phyloP scores from a whole-genome alignment of 2,888 invertebrate species.

The Camptogramma bilineatum region DNA sequence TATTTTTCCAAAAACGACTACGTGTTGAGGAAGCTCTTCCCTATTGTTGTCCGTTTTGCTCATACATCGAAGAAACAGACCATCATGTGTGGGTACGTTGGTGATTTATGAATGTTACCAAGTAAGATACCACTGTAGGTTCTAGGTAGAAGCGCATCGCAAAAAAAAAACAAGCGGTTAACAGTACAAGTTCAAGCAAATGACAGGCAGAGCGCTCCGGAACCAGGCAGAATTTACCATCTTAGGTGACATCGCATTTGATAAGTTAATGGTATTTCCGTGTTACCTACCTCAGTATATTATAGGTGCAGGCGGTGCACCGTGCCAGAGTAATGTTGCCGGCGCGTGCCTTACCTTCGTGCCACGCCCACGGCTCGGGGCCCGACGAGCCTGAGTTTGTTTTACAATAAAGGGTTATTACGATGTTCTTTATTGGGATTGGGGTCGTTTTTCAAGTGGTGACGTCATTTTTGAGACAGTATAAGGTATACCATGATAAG shows the following conservation, averaged over 20 bases:
- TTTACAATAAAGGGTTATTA: slow-evolving; percentile 41
- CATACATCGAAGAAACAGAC: no score
- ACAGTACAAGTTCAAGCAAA: neutral
- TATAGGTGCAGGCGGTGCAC: slow-evolving; percentile 45
- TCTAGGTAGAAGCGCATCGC: neutral
- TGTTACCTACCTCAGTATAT: slow-evolving; percentile 26
- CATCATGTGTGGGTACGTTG: no score
- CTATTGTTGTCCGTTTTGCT: no score
- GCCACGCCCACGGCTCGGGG: slow-evolving; percentile 68
- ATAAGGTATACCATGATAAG: no score
- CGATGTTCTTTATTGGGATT: slow-evolving; percentile 29
- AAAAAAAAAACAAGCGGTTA: neutral
- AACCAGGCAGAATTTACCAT: slow-evolving; percentile 16
- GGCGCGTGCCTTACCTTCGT: slow-evolving; percentile 74
- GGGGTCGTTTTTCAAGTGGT: slow-evolving; percentile 9
- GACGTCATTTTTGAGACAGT: slow-evolving; percentile 2
- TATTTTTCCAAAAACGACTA: no score
- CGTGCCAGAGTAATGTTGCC: slow-evolving; percentile 38
- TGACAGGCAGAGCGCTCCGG: slow-evolving; percentile 1
- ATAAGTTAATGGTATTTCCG: slow-evolving; percentile 41
- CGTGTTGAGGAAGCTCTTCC: no score
- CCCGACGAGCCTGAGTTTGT: slow-evolving; percentile 64
- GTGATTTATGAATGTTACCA: neutral
- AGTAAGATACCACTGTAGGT: neutral
- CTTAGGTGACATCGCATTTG: slow-evolving; percentile 30